Conservation (phyloP, 2,888 invertebrate genomes). For the Trissoscelio sp. region DNA sequence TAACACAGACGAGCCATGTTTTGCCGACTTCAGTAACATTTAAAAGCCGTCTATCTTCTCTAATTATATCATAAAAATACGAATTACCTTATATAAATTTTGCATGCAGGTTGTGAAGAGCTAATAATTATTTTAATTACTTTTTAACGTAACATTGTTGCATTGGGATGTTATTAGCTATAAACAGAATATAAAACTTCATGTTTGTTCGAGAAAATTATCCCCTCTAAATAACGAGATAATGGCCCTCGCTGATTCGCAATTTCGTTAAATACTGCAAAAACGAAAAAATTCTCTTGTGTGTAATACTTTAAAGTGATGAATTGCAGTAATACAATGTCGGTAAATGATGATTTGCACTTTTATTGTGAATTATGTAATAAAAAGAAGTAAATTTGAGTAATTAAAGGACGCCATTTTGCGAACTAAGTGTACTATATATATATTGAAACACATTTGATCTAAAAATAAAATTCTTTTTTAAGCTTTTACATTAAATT, state of each 20-base stretch:
- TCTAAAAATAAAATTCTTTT: too few species aligned
- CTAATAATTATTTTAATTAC: slow-evolving; percentile 8
- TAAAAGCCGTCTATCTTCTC: background rate
- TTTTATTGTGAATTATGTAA: slow-evolving; percentile 20
- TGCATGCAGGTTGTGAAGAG: background rate
- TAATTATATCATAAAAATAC: background rate
- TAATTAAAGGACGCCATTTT: slow-evolving; percentile 4
- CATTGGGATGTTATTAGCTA: background rate
- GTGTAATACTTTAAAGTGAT: slow-evolving; percentile 29
- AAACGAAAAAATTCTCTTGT: slow-evolving; percentile 8
- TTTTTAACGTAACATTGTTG: background rate
- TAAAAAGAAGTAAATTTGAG: background rate
- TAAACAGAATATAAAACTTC: background rate
- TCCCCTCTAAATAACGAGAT: slow-evolving; percentile 9
- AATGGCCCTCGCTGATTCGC: slow-evolving; percentile 12
- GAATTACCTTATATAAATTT: background rate
- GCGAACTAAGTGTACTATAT: too few species aligned
- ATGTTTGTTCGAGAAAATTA: slow-evolving; percentile 8
- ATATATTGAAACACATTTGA: too few species aligned
- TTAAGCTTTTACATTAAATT: too few species aligned
- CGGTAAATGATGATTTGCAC: slow-evolving; percentile 17
- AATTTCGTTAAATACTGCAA: slow-evolving; percentile 10
- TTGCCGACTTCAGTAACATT: background rate
- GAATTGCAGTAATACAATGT: slow-evolving; percentile 27
- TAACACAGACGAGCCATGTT: background rate